Evolutionary conservation across 2,113 vertebrate genomes (phyloP).

Genomic region (Ploceus nigricollis): DNA sequence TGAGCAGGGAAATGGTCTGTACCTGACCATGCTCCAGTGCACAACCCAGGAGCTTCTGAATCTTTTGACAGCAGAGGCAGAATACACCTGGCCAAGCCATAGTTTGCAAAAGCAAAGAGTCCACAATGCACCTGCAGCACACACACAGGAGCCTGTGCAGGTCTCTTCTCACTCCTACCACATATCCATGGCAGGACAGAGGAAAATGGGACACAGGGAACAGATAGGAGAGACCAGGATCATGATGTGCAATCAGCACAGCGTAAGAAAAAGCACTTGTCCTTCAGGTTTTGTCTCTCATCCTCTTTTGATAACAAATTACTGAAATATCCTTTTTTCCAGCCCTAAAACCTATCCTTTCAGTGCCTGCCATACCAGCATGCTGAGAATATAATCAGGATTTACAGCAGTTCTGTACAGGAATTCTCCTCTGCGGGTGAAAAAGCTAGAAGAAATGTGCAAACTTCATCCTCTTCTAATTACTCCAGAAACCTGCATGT

Average conservation of each 20-base stretch:
- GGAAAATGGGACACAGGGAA: not conserved
- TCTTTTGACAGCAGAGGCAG: not conserved
- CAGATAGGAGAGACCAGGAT: rapidly evolving
- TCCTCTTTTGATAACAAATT: not conserved
- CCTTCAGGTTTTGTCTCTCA: not conserved
- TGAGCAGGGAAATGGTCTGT: not conserved
- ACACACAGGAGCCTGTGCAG: not conserved
- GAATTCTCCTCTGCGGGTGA: not conserved
- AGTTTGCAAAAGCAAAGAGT: not conserved
- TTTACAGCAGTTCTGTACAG: not conserved
- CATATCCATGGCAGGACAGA: not conserved
- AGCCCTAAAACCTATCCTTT: not conserved
- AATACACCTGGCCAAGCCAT: not conserved
- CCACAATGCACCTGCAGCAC: not conserved
- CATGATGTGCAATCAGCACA: not conserved
- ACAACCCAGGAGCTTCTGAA: not conserved
- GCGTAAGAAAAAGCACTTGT: not conserved
- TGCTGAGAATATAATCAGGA: not conserved
- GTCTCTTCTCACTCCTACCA: not conserved
- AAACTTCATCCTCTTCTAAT: not conserved
- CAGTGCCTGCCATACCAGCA: not conserved
- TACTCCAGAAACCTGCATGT: not conserved
- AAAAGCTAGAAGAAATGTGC: not conserved
- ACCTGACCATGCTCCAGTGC: not conserved
- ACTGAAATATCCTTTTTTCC: not conserved